phyloP scores from a whole-genome alignment of 2,797 vertebrate species.

The Erethizon dorsatum region DNA sequence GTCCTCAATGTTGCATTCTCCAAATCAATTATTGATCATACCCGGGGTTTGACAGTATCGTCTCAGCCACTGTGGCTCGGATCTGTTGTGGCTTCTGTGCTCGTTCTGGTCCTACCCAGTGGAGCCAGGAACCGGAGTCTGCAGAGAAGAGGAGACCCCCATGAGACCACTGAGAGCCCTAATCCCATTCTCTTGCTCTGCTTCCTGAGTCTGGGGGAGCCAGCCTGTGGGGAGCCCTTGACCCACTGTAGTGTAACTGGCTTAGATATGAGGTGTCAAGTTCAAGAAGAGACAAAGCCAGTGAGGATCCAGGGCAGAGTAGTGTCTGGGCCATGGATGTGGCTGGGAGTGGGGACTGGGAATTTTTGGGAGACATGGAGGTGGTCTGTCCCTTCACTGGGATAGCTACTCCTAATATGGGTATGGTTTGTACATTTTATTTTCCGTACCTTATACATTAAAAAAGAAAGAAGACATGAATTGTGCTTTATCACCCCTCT shows the following conservation, averaged over 20 bases:
- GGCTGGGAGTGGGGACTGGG: too few species aligned
- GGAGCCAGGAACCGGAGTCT: neutral
- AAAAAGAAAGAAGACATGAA: neutral
- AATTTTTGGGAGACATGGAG: neutral
- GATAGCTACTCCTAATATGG: too few species aligned
- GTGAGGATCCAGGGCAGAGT: neutral
- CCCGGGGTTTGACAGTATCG: rapidly evolving
- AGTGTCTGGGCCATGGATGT: neutral
- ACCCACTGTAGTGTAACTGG: rapidly evolving
- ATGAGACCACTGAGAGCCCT: too few species aligned
- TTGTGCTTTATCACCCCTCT: neutral
- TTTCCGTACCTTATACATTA: neutral
- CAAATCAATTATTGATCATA: slow-evolving; percentile 50
- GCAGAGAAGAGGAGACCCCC: neutral
- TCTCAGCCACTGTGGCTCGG: neutral
- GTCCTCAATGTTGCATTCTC: neutral
- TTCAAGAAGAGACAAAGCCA: neutral
- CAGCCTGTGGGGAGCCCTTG: neutral
- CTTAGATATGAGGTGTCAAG: neutral
- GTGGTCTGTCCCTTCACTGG: neutral
- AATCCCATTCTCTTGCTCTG: rapidly evolving
- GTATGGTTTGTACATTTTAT: neutral
- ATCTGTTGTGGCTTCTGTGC: neutral
- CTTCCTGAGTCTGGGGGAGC: neutral
- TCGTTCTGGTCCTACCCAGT: neutral